Evolutionary conservation across 2,113 vertebrate genomes (phyloP).

Genomic region (Naja naja): DNA sequence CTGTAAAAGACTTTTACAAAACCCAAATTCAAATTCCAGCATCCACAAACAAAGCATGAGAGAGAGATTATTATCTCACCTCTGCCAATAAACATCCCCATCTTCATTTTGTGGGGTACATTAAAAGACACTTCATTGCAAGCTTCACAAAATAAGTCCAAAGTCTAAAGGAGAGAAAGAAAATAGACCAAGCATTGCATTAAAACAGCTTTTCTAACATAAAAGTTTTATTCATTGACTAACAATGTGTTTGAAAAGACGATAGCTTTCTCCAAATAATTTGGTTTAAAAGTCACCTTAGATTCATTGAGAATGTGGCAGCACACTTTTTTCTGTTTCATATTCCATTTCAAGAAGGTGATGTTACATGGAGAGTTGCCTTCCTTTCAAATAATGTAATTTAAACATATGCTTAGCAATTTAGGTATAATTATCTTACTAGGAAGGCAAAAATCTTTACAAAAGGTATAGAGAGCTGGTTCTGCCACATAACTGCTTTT

Average conservation of each 20-base stretch:
- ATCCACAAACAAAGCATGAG: background rate
- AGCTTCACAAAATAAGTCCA: slow-evolving; percentile 66
- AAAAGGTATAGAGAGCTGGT: background rate
- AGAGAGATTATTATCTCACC: slow-evolving; percentile 65
- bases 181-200: background rate
- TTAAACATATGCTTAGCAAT: background rate
- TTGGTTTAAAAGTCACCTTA: background rate
- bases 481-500: background rate
- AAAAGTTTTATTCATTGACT: background rate
- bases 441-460: background rate
- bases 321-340: background rate
- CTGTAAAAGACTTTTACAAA: background rate
- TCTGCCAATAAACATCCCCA: slow-evolving; percentile 68
- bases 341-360: background rate
- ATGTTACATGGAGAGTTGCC: background rate
- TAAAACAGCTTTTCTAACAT: background rate
- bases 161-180: slow-evolving; percentile 50
- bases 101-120: slow-evolving; percentile 67
- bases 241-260: background rate
- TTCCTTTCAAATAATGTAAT: background rate
- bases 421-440: background rate
- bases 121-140: slow-evolving; percentile 69
- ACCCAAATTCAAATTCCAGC: background rate
- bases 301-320: background rate
- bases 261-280: background rate